phyloP scores from a whole-genome alignment of 1,140 invertebrate species.

The Muscidifurax raptorellus region DNA sequence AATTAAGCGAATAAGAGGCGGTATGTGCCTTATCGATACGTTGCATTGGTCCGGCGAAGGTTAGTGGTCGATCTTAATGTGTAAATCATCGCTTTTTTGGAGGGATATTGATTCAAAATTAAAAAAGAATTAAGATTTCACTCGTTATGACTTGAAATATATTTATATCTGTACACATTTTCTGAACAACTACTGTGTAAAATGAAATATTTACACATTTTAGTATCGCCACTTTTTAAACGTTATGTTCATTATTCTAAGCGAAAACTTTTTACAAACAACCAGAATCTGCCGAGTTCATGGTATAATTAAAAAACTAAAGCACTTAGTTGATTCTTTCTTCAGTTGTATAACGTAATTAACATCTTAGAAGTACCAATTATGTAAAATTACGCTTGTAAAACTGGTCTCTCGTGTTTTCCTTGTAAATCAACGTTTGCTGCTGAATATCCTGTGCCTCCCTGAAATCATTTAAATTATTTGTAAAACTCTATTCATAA shows the following conservation, averaged over 20 bases:
- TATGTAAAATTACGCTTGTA: conserved; percentile 79
- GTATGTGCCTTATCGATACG: too few species aligned
- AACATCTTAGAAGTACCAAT: background rate
- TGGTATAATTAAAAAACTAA: conserved; percentile 3
- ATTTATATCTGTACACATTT: too few species aligned
- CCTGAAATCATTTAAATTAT: conserved; percentile 76
- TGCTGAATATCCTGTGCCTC: conserved; percentile 94
- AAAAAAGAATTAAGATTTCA: background rate
- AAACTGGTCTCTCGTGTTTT: conserved; percentile 89
- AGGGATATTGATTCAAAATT: too few species aligned
- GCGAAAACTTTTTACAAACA: too few species aligned
- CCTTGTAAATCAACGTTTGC: conserved; percentile 90
- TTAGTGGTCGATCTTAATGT: too few species aligned
- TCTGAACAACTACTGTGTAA: too few species aligned
- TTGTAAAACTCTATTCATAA: conserved; percentile 41
- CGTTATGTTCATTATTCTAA: too few species aligned
- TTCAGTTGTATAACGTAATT: background rate
- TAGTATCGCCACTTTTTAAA: too few species aligned
- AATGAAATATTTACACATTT: too few species aligned
- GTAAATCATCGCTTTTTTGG: too few species aligned
- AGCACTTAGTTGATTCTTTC: background rate
- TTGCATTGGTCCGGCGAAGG: too few species aligned
- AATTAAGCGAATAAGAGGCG: too few species aligned
- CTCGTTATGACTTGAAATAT: background rate
- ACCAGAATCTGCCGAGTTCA: background rate